Base-by-base conservation (phyloP, 2,888 invertebrate species). In the Cataglyphis albicans region DNA sequence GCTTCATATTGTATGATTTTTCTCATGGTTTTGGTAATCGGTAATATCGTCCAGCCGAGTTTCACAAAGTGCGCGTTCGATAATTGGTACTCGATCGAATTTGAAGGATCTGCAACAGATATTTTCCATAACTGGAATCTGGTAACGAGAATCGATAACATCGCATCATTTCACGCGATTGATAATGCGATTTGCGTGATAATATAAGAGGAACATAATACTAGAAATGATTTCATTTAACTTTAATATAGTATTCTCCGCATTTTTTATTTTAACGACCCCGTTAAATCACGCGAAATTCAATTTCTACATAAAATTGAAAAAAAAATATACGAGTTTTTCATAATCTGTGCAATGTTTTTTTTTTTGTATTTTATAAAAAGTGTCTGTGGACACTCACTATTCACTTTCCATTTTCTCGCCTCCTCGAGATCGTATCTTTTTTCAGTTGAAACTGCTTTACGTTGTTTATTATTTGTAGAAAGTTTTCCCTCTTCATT, bases 21-120 rank as follows among this genome's bases (percentile, higher is more conserved):
- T 72, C 84, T 87, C 80, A 84, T 85, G 67, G 82, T 86, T 86
- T 85, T 91, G 82, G 81, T 81, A 75, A 87, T 81, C 41, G 92
- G 93, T 75, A 91, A 84, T 65, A 90, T 76, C 38, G 92, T 93
- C 92, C 92, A 93, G 21, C 91, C 91, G 35, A 89, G 88, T 32
- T 91, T 80, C 76, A 89, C 84, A 82, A 90, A 93, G 82, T 87
- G 84, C 80, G 85, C 82, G 86, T 92, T 85, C 83, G 93, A 93
- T 89, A 93, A 91, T 90, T 91, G 93, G 86, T 92, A 93, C 85
- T 91, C 85, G 84, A 93, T 93, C 86, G 88, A 72, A 86, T 90
- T 91, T 81, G 88, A 74, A 80, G 88, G 72, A 74, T 73, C 91
- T 92, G 84, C 78, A 87, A 83, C 72, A 80, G 86, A 85, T 90